Base-by-base conservation (phyloP, 2,113 vertebrate genomes). In the Tricholaema leucomelas region DNA sequence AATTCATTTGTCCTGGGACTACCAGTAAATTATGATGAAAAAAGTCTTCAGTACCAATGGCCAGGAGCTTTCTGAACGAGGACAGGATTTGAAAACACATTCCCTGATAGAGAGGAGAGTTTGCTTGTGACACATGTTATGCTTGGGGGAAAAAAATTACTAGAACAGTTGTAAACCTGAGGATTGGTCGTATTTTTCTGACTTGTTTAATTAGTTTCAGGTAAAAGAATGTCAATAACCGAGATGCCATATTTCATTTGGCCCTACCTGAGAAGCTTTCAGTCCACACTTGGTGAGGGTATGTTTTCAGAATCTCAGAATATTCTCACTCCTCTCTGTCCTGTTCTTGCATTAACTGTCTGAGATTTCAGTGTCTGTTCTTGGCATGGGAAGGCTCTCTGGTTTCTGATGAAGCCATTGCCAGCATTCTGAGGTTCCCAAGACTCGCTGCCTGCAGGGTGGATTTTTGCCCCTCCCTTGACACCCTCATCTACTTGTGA, bases 341-440 rank as follows among this genome's bases (percentile, higher is more conserved):
- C 93, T 91, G 83, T 89, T 93, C 90, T 95, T 91, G 87, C 92
- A 92, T 87, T 95, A 90, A 87, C 87, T 89, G 94, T 94, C 89
- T 91, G 82, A 93, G 91, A 94, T 94, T 96, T 96, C 91, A 94
- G 91, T 96, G 88, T 93, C 94, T 94, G 85, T 93, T 95, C 89
- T 85, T 95, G 92, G 92, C 89, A 94, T 86, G 36, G 74, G 44
- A 74, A 95, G 54, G 36, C 87, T 60, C 83, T 90, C 86, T 95
- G 93, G 94, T 94, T 97, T 97, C 92, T 96, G 81, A 92, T 1
- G 85, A 94, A 87, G 90, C 85, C 67, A 90, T 23, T 95, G 94
- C 88, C 92, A 96, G 92, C 92, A 94, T 92, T 92, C 90, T 96
- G 94, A 90, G 91, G 91, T 92, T 95, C 90, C 81, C 74, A 75